A percentile compares a stretch with the other conserved stretches of the same genome.
phyloP scores from a whole-genome alignment of 2,113 vertebrate species.

The Nyctereutes procyonoides region DNA sequence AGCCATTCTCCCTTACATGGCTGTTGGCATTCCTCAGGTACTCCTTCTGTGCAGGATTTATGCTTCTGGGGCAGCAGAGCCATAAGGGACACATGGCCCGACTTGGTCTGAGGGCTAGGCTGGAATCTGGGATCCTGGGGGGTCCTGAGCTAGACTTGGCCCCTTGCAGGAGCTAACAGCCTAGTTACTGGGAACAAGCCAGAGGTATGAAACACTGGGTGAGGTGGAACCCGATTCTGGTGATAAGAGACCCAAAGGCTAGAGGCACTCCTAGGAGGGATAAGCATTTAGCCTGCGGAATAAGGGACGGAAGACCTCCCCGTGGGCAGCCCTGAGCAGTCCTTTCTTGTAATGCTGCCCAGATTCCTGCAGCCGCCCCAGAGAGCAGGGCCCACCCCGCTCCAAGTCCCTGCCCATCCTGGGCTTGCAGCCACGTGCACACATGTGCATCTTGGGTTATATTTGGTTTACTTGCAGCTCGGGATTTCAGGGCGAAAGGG shows the following conservation, averaged over 20 bases:
- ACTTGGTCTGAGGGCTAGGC: neutral
- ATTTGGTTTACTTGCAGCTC: slow-evolving; percentile 37
- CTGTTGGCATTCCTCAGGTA: neutral
- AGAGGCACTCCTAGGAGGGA: neutral
- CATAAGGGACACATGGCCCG: neutral
- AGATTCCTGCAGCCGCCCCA: neutral
- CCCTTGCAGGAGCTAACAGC: neutral
- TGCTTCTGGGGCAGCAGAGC: neutral
- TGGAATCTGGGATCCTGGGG: neutral
- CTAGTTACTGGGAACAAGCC: neutral
- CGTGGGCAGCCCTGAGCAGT: neutral
- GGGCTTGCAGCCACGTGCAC: slow-evolving; percentile 47
- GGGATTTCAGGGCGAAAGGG: neutral
- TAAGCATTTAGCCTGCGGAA: neutral
- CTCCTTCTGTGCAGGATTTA: neutral
- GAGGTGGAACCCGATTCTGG: neutral
- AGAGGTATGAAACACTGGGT: neutral
- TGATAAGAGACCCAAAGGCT: neutral
- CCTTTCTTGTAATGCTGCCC: neutral
- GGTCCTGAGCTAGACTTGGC: neutral
- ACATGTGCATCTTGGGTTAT: neutral
- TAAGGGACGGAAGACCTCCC: neutral
- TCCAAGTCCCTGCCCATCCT: neutral
- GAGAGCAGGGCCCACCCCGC: neutral
- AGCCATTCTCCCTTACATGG: neutral